These are phyloP conservation scores for Nothocercus julius DNA, from an alignment of 2,113 vertebrate species.

Conservation along the genomic window DNA sequence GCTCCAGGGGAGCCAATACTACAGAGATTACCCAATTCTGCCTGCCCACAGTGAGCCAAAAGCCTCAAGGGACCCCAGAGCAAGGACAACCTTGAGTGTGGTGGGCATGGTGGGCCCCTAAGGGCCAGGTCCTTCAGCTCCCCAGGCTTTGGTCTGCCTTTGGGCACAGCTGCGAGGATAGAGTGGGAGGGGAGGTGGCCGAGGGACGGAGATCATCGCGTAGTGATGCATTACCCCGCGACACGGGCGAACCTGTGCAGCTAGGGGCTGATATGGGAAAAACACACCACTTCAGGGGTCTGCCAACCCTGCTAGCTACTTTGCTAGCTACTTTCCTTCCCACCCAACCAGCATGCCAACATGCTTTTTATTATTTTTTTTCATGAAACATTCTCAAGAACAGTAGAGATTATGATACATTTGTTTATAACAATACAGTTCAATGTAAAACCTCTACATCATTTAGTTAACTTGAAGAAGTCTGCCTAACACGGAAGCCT, in stretches of 20 bases:
- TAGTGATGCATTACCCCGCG: neutral
- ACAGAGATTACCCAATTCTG: neutral
- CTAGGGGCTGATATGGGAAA: neutral
- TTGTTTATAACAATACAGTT: neutral
- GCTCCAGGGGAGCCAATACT: neutral
- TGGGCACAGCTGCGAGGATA: rapidly evolving
- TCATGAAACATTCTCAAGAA: neutral
- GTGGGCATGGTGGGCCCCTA: neutral
- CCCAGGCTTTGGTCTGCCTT: neutral
- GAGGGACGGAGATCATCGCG: neutral
- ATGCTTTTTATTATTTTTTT: neutral
- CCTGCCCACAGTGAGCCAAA: neutral
- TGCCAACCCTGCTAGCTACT: neutral
- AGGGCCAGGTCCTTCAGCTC: neutral
- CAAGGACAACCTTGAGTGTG: neutral
- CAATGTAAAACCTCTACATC: neutral
- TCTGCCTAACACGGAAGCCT: neutral
- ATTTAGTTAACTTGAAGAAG: neutral
- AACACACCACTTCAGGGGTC: neutral
- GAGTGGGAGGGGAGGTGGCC: rapidly evolving
- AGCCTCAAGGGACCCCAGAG: rapidly evolving
- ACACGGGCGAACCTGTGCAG: rapidly evolving
- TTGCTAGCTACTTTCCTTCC: neutral
- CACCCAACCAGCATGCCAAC: neutral
- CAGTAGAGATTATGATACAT: neutral